Conservation (phyloP, 2,113 vertebrate species). For the Oxygymnocypris stewartii region DNA sequence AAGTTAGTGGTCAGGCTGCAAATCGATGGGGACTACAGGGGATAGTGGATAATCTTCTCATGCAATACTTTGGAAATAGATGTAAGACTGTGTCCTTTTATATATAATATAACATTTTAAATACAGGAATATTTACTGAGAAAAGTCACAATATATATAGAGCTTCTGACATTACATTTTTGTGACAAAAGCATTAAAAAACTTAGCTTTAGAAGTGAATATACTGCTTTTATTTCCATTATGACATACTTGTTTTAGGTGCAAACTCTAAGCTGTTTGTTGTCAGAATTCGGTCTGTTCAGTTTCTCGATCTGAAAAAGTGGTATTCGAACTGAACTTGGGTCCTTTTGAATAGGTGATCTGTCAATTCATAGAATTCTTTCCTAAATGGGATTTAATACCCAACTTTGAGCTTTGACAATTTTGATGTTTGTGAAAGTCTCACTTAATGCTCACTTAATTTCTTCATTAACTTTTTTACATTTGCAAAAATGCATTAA, state of each 20-base stretch:
- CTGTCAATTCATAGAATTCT: neutral
- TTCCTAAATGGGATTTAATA: neutral
- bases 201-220: neutral
- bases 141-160: neutral
- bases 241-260: neutral
- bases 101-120: too few species aligned
- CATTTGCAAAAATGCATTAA: neutral
- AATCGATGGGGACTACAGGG: conserved; percentile 42
- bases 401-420: neutral
- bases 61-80: neutral
- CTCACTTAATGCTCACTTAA: neutral
- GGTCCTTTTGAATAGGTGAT: neutral
- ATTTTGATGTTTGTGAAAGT: neutral
- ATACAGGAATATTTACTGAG: neutral
- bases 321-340: neutral
- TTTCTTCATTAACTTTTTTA: too few species aligned
- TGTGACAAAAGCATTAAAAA: neutral
- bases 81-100: neutral
- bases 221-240: neutral
- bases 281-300: neutral
- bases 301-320: neutral
- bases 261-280: neutral
- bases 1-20: conserved; percentile 31
- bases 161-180: neutral
- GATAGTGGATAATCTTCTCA: neutral